phyloP scores from a whole-genome alignment of 92 coral and sea anemone species.

The Virgularia gustaviana region DNA sequence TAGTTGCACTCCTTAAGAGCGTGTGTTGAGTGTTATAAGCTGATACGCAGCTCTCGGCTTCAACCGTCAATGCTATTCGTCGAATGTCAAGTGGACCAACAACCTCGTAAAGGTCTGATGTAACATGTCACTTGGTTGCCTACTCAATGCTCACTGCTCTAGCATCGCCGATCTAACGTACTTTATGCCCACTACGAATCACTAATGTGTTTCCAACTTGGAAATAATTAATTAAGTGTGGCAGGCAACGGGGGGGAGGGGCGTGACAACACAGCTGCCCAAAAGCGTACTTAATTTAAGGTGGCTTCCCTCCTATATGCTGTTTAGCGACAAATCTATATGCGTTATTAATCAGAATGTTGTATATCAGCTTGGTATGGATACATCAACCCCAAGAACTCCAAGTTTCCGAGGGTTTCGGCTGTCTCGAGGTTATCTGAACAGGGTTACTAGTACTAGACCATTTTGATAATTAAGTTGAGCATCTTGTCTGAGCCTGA shows the following conservation, averaged over 20 bases:
- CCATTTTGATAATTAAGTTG: too few relatives aligned
- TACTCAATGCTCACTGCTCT: too few relatives aligned
- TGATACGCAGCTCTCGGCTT: not conserved
- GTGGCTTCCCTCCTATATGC: too few relatives aligned
- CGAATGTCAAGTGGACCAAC: constrained; percentile 23
- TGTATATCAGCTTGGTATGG: too few relatives aligned
- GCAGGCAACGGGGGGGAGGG: constrained; percentile 30
- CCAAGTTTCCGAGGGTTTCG: not conserved
- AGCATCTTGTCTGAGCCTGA: too few relatives aligned
- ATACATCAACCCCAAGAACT: too few relatives aligned
- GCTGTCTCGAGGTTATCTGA: too few relatives aligned
- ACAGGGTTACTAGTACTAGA: too few relatives aligned
- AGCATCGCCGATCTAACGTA: constrained; percentile 32
- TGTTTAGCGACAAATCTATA: too few relatives aligned
- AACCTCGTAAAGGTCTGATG: too few relatives aligned
- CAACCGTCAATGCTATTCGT: constrained; percentile 12
- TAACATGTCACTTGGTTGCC: constrained; percentile 18
- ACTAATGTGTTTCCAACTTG: constrained; percentile 36
- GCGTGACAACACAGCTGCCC: constrained; percentile 25
- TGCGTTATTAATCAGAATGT: too few relatives aligned
- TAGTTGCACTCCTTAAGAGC: not conserved
- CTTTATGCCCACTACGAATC: too few relatives aligned
- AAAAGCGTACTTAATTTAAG: constrained; percentile 4
- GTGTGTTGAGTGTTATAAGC: not conserved
- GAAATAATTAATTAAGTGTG: constrained; percentile 43